Percentiles rank a stretch among this genome's conserved stretches.
Evolutionary conservation across 2,888 invertebrate species (phyloP).

Genomic region (Cepaea hortensis): DNA sequence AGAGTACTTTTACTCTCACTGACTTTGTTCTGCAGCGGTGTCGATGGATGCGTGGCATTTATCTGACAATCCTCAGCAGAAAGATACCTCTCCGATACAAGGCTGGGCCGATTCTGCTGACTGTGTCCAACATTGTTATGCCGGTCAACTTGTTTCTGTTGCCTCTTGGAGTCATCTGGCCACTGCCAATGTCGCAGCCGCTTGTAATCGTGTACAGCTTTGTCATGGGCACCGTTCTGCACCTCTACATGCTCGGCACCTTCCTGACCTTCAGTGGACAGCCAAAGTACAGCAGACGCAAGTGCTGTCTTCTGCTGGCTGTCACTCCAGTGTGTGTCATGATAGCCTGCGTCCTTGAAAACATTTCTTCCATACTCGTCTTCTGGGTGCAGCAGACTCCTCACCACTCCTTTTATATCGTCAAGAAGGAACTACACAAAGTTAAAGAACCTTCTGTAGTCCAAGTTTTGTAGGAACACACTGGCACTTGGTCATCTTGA

Average conservation of each 20-base stretch:
- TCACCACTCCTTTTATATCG: constrained; percentile 13
- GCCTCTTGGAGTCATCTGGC: constrained; percentile 27
- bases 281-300: neutral
- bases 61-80: constrained; percentile 59
- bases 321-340: constrained; percentile 32
- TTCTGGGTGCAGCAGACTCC: constrained; percentile 19
- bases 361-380: constrained; percentile 24
- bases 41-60: constrained; percentile 69
- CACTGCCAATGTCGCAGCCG: constrained; percentile 30
- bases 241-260: constrained; percentile 38
- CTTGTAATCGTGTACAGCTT: constrained; percentile 4
- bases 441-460: too few species aligned
- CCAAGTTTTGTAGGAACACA: too few species aligned
- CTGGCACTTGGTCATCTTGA: too few species aligned
- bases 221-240: constrained; percentile 21
- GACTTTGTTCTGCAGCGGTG: constrained; percentile 67
- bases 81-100: constrained; percentile 62
- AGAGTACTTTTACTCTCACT: constrained; percentile 65
- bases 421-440: constrained; percentile 6
- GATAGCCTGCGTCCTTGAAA: constrained; percentile 24
- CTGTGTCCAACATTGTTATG: constrained; percentile 61
- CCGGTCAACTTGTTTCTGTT: constrained; percentile 56
- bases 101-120: constrained; percentile 61
- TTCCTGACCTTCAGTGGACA: constrained; percentile 19
- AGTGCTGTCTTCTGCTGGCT: neutral